Conservation (phyloP, 2,888 invertebrate species). For the Hemistola chrysoprasaria region DNA sequence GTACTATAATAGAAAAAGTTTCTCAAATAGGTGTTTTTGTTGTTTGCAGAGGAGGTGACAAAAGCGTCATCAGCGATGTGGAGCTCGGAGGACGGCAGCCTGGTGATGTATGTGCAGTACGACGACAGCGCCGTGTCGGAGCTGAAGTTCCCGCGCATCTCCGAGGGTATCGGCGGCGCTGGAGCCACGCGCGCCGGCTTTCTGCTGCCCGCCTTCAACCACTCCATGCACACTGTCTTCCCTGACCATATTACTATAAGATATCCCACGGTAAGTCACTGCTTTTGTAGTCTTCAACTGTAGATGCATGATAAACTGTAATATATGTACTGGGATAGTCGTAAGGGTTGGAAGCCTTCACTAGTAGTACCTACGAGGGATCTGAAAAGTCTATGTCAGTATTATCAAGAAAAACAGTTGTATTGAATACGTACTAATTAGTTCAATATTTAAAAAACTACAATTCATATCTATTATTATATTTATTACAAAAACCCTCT, state of each 20-base stretch:
- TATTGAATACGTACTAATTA: no score
- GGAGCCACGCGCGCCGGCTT: constrained; percentile 80
- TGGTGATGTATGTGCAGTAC: constrained; percentile 92
- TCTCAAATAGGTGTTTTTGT: constrained; percentile 18
- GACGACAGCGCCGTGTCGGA: constrained; percentile 91
- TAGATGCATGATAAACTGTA: no score
- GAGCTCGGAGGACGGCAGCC: constrained; percentile 91
- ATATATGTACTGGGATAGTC: no score
- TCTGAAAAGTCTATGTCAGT: no score
- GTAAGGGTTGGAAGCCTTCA: no score
- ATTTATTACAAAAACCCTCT: no score
- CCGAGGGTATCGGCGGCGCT: constrained; percentile 84
- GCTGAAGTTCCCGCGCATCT: constrained; percentile 91
- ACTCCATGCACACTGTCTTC: constrained; percentile 84
- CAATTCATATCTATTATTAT: no score
- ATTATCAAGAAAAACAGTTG: no score
- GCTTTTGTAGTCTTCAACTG: no score
- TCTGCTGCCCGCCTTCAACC: constrained; percentile 62
- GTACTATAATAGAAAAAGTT: no score
- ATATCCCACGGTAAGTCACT: constrained; percentile 88
- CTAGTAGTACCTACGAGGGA: no score
- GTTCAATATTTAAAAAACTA: no score
- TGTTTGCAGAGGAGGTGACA: constrained; percentile 91
- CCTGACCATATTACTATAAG: constrained; percentile 90
- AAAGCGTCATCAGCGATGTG: constrained; percentile 91